Evolutionary conservation across 2,888 invertebrate species (phyloP).

Genomic region (Carterocephalus palaemon): DNA sequence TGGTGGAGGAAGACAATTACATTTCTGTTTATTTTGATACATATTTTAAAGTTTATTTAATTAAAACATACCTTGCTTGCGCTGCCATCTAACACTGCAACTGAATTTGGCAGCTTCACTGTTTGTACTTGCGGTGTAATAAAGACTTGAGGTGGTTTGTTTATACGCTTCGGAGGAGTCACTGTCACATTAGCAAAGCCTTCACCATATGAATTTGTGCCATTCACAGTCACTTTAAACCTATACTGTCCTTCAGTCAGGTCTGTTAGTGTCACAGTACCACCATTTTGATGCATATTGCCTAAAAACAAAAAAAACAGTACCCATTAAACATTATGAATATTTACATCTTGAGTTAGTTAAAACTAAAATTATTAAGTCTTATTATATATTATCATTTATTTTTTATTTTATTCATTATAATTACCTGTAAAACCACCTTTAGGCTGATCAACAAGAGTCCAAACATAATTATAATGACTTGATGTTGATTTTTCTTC

Average conservation of each 20-base stretch:
- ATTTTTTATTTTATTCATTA: too few relatives aligned
- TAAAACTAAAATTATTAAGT: not conserved
- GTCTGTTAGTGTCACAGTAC: constrained; percentile 89
- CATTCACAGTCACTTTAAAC: constrained; percentile 91
- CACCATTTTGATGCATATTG: constrained; percentile 90
- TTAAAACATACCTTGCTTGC: constrained; percentile 75
- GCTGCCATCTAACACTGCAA: constrained; percentile 93
- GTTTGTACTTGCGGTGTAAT: constrained; percentile 92
- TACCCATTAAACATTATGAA: too few relatives aligned
- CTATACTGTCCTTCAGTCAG: constrained; percentile 92
- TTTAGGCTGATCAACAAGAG: constrained; percentile 89
- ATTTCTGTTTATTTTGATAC: too few relatives aligned
- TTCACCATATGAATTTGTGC: constrained; percentile 86
- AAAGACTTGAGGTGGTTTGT: constrained; percentile 89
- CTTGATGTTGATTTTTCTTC: constrained; percentile 84
- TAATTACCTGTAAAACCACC: constrained; percentile 82
- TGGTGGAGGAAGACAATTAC: too few relatives aligned
- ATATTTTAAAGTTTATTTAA: not conserved
- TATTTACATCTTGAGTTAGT: too few relatives aligned
- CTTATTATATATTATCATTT: not conserved
- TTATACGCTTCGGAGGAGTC: constrained; percentile 88
- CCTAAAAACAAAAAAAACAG: constrained; percentile 77
- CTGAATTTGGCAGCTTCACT: constrained; percentile 93
- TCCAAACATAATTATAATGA: constrained; percentile 94
- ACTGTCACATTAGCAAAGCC: constrained; percentile 95